These are phyloP conservation scores for Cephus pulcher DNA, from an alignment of 2,888 invertebrate species.

Conservation along the genomic window DNA sequence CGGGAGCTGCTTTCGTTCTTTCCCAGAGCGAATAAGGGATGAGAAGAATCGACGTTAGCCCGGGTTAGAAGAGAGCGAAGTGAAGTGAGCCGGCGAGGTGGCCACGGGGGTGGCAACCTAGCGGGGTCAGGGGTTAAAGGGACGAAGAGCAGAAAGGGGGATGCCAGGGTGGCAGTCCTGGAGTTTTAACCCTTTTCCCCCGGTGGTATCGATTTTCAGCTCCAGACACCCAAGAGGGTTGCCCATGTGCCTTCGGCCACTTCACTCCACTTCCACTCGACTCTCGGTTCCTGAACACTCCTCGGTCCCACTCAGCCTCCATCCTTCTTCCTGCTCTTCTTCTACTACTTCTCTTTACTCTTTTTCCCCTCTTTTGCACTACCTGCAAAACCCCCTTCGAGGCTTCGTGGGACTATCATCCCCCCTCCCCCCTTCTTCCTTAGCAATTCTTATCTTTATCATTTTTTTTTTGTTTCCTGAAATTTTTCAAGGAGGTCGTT, in stretches of 20 bases:
- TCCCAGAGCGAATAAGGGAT: too few relatives aligned
- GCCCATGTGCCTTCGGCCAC: slow-evolving; percentile 58
- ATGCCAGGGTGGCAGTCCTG: neutral
- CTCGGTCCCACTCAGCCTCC: slow-evolving; percentile 34
- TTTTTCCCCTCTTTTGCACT: slow-evolving; percentile 9
- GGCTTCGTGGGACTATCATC: neutral
- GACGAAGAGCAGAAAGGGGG: too few relatives aligned
- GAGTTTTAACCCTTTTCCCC: slow-evolving; percentile 64
- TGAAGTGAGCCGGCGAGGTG: slow-evolving; percentile 19
- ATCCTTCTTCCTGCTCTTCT: slow-evolving; percentile 17
- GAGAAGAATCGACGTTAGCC: slow-evolving; percentile 10
- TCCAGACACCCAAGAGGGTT: slow-evolving; percentile 47
- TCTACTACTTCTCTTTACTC: slow-evolving; percentile 17
- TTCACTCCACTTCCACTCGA: slow-evolving; percentile 55
- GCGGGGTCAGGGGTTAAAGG: too few relatives aligned
- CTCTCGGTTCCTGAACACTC: slow-evolving; percentile 41
- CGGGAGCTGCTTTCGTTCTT: too few relatives aligned
- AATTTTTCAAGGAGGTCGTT: too few relatives aligned
- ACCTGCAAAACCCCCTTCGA: slow-evolving; percentile 23
- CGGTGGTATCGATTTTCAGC: slow-evolving; percentile 62
- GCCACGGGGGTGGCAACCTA: neutral
- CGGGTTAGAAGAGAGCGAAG: slow-evolving; percentile 18
- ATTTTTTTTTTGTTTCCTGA: slow-evolving; percentile 7
- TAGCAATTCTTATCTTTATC: slow-evolving; percentile 21
- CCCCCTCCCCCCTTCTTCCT: slow-evolving; percentile 24